Conservation (phyloP, 2,888 invertebrate genomes). For the Ditula angustiorana region DNA sequence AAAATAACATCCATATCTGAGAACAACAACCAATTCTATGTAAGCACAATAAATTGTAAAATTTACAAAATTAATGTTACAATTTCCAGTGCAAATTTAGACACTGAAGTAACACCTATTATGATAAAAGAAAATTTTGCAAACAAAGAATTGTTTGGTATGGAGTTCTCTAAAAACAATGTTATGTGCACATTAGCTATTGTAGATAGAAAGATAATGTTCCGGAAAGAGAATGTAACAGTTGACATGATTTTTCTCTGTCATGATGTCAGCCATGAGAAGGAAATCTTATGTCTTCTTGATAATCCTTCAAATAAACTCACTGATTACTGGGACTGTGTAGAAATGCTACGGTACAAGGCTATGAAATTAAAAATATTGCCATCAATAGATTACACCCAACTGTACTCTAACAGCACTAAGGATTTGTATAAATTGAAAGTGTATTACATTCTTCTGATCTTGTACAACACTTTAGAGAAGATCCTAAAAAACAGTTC, state of each 20-base stretch:
- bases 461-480: slow-evolving; percentile 54
- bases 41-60: slow-evolving; percentile 62
- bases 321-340: slow-evolving; percentile 65
- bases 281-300: slow-evolving; percentile 53
- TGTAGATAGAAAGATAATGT: slow-evolving; percentile 58
- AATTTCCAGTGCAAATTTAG: slow-evolving; percentile 45
- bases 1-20: slow-evolving; percentile 61
- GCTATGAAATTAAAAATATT: slow-evolving; percentile 61
- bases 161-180: slow-evolving; percentile 60
- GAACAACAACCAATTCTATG: slow-evolving; percentile 49
- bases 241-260: slow-evolving; percentile 61
- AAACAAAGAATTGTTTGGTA: slow-evolving; percentile 58
- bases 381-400: slow-evolving; percentile 57
- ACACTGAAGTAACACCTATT: slow-evolving; percentile 50
- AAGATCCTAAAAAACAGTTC: slow-evolving; percentile 50
- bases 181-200: slow-evolving; percentile 56
- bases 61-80: slow-evolving; percentile 58
- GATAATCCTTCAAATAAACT: slow-evolving; percentile 62
- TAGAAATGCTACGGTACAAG: slow-evolving; percentile 67
- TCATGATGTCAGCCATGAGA: slow-evolving; percentile 48
- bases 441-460: slow-evolving; percentile 63
- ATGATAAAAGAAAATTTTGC: slow-evolving; percentile 57
- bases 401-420: slow-evolving; percentile 54
- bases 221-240: slow-evolving; percentile 59
- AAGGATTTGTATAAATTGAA: slow-evolving; percentile 64